These are phyloP conservation scores for Rhadinocentrus ornatus DNA, from an alignment of 2,797 vertebrate genomes.

Conservation along the genomic window DNA sequence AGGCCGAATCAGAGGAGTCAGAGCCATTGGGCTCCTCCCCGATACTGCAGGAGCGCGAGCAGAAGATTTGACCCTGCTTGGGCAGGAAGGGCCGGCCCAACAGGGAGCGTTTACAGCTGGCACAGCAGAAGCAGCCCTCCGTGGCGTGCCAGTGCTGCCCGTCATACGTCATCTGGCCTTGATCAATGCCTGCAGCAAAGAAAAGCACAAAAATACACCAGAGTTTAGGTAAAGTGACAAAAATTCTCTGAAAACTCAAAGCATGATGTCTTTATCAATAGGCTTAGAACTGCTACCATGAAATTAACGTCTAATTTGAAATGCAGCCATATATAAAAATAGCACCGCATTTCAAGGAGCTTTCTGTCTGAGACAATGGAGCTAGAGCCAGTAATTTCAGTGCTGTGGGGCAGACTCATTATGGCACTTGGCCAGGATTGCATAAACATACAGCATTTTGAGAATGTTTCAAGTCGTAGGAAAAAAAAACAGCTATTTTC, in stretches of 20 bases:
- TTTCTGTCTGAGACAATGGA: slow-evolving; percentile 44
- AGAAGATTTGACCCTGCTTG: slow-evolving; percentile 98
- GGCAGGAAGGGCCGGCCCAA: slow-evolving; percentile 96
- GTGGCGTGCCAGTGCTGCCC: slow-evolving; percentile 99
- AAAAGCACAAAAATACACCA: slow-evolving; percentile 20
- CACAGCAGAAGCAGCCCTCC: slow-evolving; percentile 96
- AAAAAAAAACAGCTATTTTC: slow-evolving; percentile 58
- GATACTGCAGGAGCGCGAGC: slow-evolving; percentile 93
- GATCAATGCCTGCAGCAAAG: slow-evolving; percentile 90
- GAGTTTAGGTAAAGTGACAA: slow-evolving; percentile 21
- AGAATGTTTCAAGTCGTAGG: slow-evolving; percentile 67
- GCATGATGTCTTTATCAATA: slow-evolving; percentile 8
- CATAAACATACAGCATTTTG: slow-evolving; percentile 75
- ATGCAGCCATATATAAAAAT: slow-evolving; percentile 36
- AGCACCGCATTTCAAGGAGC: slow-evolving; percentile 30
- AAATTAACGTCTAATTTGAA: slow-evolving; percentile 29
- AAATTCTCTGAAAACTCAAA: slow-evolving; percentile 3
- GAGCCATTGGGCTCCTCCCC: slow-evolving; percentile 95
- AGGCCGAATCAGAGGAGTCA: slow-evolving; percentile 95
- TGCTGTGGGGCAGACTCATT: slow-evolving; percentile 62
- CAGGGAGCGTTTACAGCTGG: slow-evolving; percentile 95
- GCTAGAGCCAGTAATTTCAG: slow-evolving; percentile 45
- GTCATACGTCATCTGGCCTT: slow-evolving; percentile 98
- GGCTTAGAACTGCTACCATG: slow-evolving; percentile 14
- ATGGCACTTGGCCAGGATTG: slow-evolving; percentile 59